Evolutionary conservation across 2,113 vertebrate genomes (phyloP), one percentile per base, ranked within the genome.

Genomic region (Pomatorhinus ruficollis): DNA sequence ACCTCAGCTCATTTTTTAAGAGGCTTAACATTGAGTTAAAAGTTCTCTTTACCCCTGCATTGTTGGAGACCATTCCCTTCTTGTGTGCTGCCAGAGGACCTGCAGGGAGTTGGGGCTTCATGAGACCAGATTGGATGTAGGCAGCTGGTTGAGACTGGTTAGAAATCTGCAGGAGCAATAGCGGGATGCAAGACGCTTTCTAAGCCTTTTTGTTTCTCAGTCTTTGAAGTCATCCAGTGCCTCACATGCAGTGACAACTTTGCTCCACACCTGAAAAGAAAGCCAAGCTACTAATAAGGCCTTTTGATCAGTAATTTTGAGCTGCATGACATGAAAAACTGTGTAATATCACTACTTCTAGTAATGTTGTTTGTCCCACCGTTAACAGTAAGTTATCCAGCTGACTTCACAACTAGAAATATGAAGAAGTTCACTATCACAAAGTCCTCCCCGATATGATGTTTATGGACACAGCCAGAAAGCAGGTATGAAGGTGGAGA

Each of bases 1-100:
- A 85, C 89, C 65, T 95, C 87, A 74, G 82, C 89, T 97, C 93
- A 78, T 93, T 95, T 92, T 97, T 94, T 97, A 97, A 93, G 95
- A 96, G 89, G 94, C 95, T 97, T 96, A 95, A 88, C 80, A 65
- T 37, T 85, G 71, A 96, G 86, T 92, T 89, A 91, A 95, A 94
- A 95, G 57, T 95, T 85, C 74, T 50, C 69, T 93, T 96, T 94
- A 93, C 95, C 91, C 75, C 44, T 79, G 83, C 95, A 50, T 95
- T 96, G 92, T 69, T 95, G 89, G 82, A 93, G 76, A 88, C 77
- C 72, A 23, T 94, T 97, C 86, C 75, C 82, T 96, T 89, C 87
- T 89, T 97, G 70, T 90, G 59, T 87, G n/a, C 77, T 95, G 92
- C 89, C 94, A 93, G 89, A 91, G 69, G 87, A 93, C 45, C 80